Evolutionary conservation across 2,797 vertebrate genomes (phyloP), one percentile per base, ranked within the genome.

Genomic region (Acrossocheilus fasciatus): DNA sequence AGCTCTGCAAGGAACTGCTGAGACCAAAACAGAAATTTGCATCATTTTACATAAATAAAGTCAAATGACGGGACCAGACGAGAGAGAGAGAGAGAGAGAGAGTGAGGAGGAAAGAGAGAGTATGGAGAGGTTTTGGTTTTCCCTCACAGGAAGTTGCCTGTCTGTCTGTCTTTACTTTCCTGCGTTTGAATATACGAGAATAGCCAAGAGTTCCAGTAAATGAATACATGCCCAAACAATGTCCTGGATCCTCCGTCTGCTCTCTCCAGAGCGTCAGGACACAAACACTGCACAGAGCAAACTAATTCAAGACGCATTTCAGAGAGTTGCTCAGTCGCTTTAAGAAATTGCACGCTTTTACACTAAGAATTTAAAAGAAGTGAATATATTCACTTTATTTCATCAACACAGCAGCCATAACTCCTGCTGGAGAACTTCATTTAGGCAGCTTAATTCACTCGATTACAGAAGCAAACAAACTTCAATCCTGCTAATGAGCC

Each of bases 141-240:
- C 43, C 43, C 68, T 75, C 18, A 83, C 81, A 89, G 91, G 91
- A 91, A 86, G 83, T 79, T 69, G 52, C n/a, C 75, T 62, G 62
- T 76, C 69, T 85, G 69, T 70, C 74, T 83, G 50, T 70, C 86
- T 86, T 34, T 80, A 73, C 54, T 86, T 85, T 77, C 52, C 81
- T 87, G 88, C 43, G 30, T 88, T 85, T 88, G 54, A 83, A 68
- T 54, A 52, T n/a, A 81, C 80, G 41, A 66, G 59, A 76, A 87
- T 82, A 84, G 64, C 39, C 45, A 1, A 39, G 23, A 50, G 41
- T 30, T 57, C 75, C 72, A 84, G 86, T 34, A 66, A 73, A 79
- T 64, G 41, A 81, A 69, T n/a, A 23, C 73, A 62, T 77, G 75
- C 34, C 20, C 11, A n/a, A 52, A 87, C 85, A 87, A 74, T 77